phyloP scores from a whole-genome alignment of 2,888 invertebrate genomes.

The Carabus problematicus region DNA sequence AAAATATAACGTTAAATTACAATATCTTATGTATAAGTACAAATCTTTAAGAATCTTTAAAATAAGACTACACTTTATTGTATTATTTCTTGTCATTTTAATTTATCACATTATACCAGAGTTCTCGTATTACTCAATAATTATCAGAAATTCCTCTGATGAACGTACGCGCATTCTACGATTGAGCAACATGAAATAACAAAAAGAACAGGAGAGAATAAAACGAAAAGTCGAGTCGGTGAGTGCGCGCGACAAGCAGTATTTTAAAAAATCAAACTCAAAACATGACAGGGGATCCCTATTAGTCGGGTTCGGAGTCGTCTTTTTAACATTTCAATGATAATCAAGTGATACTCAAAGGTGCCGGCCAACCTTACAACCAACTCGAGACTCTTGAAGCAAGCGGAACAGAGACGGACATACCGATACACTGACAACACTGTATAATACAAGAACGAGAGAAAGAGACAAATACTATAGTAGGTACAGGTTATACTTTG shows the following conservation, averaged over 20 bases:
- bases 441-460: too few relatives aligned
- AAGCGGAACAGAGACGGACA: neutral
- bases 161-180: too few relatives aligned
- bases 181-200: conserved; percentile 7
- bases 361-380: conserved; percentile 23
- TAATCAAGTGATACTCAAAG: conserved; percentile 43
- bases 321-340: conserved; percentile 43
- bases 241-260: conserved; percentile 35
- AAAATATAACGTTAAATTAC: neutral
- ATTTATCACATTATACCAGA: too few relatives aligned
- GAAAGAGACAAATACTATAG: too few relatives aligned
- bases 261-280: conserved; percentile 42
- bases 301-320: conserved; percentile 37
- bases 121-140: too few relatives aligned
- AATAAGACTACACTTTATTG: too few relatives aligned
- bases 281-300: conserved; percentile 42
- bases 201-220: conserved; percentile 2
- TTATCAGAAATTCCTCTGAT: too few relatives aligned
- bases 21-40: neutral
- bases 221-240: neutral
- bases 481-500: conserved; percentile 9
- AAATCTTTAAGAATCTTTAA: neutral
- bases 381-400: neutral
- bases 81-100: too few relatives aligned
- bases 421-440: neutral